phyloP scores from a whole-genome alignment of 1,140 invertebrate genomes.

The Trinorchestia longiramus region DNA sequence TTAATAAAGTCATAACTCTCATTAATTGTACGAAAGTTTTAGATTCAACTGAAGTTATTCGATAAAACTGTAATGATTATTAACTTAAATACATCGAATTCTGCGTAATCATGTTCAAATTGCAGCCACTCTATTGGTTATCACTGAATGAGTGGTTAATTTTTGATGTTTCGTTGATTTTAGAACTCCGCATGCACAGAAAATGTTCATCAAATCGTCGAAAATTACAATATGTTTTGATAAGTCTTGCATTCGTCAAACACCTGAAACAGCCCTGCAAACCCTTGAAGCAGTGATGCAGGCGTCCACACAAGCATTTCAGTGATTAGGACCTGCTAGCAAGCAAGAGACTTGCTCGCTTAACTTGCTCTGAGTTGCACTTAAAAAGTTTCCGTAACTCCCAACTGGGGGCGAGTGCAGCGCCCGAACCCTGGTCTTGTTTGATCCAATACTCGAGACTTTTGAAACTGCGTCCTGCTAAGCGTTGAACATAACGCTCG shows the following conservation, averaged over 20 bases:
- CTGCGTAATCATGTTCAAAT: no score
- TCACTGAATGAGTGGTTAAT: no score
- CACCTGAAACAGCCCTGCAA: not conserved
- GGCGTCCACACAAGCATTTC: not conserved
- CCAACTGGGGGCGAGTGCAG: not conserved
- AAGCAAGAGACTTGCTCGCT: not conserved
- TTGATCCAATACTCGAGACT: not conserved
- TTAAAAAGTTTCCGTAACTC: slow-evolving; percentile 27
- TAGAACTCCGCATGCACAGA: no score
- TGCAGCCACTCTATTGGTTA: no score
- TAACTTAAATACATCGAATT: no score
- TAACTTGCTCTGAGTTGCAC: slow-evolving; percentile 34
- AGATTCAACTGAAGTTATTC: no score
- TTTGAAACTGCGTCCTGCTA: not conserved
- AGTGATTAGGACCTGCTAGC: not conserved
- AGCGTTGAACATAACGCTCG: no score
- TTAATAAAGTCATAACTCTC: no score
- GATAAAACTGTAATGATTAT: no score
- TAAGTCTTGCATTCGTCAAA: not conserved
- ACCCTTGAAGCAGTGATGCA: not conserved
- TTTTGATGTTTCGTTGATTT: no score
- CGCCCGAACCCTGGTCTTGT: not conserved
- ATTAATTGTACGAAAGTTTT: no score
- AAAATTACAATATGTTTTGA: not conserved
- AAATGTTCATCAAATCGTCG: not conserved